phyloP scores from a whole-genome alignment of 2,797 vertebrate species.

The Zalophus californianus region DNA sequence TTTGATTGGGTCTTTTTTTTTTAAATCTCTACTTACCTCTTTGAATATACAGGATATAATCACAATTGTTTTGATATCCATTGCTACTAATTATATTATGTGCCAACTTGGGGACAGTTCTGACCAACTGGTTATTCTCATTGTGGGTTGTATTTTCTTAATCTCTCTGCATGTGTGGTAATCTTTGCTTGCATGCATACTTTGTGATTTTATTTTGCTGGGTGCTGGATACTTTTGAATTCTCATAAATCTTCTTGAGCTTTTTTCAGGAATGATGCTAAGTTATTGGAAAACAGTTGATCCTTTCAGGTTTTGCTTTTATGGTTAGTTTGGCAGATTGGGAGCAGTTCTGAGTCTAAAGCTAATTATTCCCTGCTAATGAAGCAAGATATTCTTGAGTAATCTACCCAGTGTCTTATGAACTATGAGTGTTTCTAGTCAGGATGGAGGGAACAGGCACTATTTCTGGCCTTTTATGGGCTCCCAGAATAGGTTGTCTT shows the following conservation, averaged over 20 bases:
- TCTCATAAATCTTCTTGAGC: not conserved
- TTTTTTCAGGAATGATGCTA: not conserved
- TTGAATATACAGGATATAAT: not conserved
- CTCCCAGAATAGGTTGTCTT: not conserved
- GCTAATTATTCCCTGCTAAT: not conserved
- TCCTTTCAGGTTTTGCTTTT: not conserved
- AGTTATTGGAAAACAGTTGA: not conserved
- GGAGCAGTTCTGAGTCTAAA: not conserved
- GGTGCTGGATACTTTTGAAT: not conserved
- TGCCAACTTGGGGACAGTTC: not conserved
- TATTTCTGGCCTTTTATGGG: not conserved
- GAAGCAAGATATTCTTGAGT: conserved; percentile 6
- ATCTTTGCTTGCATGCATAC: not conserved
- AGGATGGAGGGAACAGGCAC: not conserved
- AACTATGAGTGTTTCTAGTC: conserved; percentile 21
- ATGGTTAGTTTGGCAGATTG: not conserved
- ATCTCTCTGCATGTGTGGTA: not conserved
- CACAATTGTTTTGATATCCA: not conserved
- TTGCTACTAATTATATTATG: not conserved
- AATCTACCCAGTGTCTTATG: not conserved
- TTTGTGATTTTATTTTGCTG: not conserved
- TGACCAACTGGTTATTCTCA: not conserved
- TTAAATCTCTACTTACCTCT: not conserved
- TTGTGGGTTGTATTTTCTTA: not conserved
- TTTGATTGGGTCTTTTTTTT: not conserved